Base-by-base conservation (phyloP, 2,113 vertebrate genomes). In the Mesitornis unicolor region DNA sequence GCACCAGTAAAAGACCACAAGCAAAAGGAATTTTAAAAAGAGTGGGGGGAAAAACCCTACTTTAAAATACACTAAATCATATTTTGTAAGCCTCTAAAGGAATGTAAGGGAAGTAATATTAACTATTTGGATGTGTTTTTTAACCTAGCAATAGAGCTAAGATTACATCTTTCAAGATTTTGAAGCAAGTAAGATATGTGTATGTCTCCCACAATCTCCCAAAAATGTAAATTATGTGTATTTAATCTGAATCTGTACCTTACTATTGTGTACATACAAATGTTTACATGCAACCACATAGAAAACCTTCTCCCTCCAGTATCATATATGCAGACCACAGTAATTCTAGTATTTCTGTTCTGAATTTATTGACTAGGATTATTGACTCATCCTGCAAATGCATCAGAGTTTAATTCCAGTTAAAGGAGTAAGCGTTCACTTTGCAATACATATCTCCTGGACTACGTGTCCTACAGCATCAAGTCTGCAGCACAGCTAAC, bases 51-150 rank as follows among this genome's bases (percentile, higher is more conserved):
- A 42, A 63, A 25, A 5, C 2, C 26, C 48, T 75, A 60, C 40
- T 95, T 95, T 61, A 95, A 91, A 69, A 89, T 86, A 67, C 35
- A 81, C 63, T 70, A 92, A 90, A 65, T 43, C 3, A 3, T 65
- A 82, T 67, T 92, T 95, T 92, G 79, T 82, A 86, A 90, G 50
- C 45, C 87, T 89, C 87, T 83, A 83, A 92, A 97, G 82, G 87
- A 93, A 94, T 22, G 59, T 89, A 89, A 91, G 45, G 13, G 54
- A 84, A 92, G 53, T 71, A 90, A 70, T 88, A 95, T 47, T 91
- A 91, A 80, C 84, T 84, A 64, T 85, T 82, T 93, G 84, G 67
- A 95, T 70, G 42, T 26, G 43, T 11, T 18, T 95, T 86, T 90
- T 76, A 83, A 68, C 50, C 36, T 63, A 85, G 80, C 45, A 89